Percentiles rank a stretch among this genome's conserved stretches.
Evolutionary conservation across 2,113 vertebrate genomes (phyloP).

Genomic region (Clarias gariepinus): DNA sequence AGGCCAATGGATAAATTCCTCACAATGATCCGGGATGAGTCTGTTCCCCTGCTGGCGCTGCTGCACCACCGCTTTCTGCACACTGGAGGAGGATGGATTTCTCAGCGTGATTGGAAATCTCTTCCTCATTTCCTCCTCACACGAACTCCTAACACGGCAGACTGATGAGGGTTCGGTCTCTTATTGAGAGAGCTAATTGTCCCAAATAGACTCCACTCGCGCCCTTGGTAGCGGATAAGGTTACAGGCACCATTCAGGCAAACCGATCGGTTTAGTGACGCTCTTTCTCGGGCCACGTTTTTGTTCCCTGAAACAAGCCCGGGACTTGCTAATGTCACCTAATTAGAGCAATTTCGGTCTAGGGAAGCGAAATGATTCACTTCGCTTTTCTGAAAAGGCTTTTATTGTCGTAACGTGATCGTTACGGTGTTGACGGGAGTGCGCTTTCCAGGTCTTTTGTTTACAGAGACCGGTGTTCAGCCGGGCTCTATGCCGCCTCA

Average conservation of each 20-base stretch:
- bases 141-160: constrained; percentile 39
- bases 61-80: background rate
- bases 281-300: background rate
- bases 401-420: constrained; percentile 35
- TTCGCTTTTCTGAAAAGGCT: constrained; percentile 15
- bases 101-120: constrained; percentile 4
- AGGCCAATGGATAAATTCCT: too few relatives aligned
- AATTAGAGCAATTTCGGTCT: constrained; percentile 30
- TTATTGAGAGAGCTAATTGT: constrained; percentile 47
- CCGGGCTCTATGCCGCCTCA: background rate
- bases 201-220: constrained; percentile 49
- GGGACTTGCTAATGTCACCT: constrained; percentile 13
- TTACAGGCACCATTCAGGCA: constrained; percentile 37
- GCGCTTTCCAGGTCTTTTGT: constrained; percentile 5
- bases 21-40: background rate
- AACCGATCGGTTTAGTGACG: constrained; percentile 37
- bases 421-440: constrained; percentile 20
- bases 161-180: constrained; percentile 44
- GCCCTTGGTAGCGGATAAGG: constrained; percentile 50
- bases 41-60: background rate
- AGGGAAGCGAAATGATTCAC: constrained; percentile 21
- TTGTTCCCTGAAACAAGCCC: background rate
- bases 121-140: constrained; percentile 34
- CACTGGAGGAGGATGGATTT: constrained; percentile 2
- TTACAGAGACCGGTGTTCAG: background rate